Base-by-base conservation (phyloP, 1,140 invertebrate genomes). In the Hypothenemus hampei region DNA sequence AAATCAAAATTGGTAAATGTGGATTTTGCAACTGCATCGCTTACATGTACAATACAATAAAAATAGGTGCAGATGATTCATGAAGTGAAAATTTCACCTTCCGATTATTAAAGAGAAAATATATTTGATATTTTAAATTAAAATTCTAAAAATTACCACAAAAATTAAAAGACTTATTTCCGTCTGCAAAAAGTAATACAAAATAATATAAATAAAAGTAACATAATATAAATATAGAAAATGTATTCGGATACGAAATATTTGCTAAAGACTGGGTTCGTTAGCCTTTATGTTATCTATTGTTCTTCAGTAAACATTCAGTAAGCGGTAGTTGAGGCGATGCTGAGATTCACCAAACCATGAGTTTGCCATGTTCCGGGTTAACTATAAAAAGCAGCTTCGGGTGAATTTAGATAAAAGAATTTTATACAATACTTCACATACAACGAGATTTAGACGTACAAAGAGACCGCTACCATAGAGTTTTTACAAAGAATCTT, bases 361-460 rank as follows among this genome's bases (percentile, higher is more conserved):
- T 47, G 44, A 47, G 44, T 47, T 47, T 47, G 44, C 26, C 44
- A 31, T 29, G 31, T 47, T 41, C 39, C 39, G 39, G 18, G 15
- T 41, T 41, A 15, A 19, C 39, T 41, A 41, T 41, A 41, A 15
- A 33, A 29, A 47, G 33, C 20, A 13, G 24, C 26, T 19, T 29
- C 5, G 29, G 31, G 44, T 29, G 33, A 33, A 33, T 47, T 47
- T 47, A 33, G 44, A 47, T 47, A 47, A 47, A 47, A 29, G 18
- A 23, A 47, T 47, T 47, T 47, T 47, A 29, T 47, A 24, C 44
- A 31, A 3, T 31, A 31, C 13, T 31, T 31, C 13, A 31, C 26
- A n/a, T n/a, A n/a, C n/a, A n/a, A n/a, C n/a, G n/a, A n/a, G n/a
- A n/a, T n/a, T n/a, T n/a, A n/a, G n/a, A n/a, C n/a, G n/a, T n/a